Percentiles rank a stretch among this genome's conserved stretches.
Evolutionary conservation across 2,888 invertebrate genomes (phyloP).

Genomic region (Helleia helle): DNA sequence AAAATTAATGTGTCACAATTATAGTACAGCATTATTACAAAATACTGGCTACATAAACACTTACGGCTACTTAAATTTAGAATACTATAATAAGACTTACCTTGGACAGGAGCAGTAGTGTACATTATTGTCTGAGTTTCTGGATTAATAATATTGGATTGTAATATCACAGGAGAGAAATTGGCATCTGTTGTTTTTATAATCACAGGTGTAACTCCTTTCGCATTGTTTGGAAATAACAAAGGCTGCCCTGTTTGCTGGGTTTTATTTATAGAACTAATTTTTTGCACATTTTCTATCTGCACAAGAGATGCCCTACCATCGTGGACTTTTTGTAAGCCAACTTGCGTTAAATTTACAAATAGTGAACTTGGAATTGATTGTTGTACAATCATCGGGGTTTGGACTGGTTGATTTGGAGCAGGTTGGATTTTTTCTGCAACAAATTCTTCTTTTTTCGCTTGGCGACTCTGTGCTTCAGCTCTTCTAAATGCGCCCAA

Average conservation of each 20-base stretch:
- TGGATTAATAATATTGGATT: constrained; percentile 75
- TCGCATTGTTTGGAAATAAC: constrained; percentile 49
- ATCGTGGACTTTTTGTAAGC: constrained; percentile 46
- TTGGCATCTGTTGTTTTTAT: constrained; percentile 57
- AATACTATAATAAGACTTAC: no score
- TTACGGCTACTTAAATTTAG: no score
- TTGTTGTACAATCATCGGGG: constrained; percentile 59
- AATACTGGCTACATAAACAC: no score
- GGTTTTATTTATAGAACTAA: constrained; percentile 34
- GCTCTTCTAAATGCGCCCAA: constrained; percentile 42
- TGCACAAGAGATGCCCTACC: constrained; percentile 39
- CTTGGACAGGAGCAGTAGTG: constrained; percentile 58
- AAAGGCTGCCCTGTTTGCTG: constrained; percentile 41
- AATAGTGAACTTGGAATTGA: constrained; percentile 56
- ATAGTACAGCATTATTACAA: no score
- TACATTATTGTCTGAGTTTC: constrained; percentile 66
- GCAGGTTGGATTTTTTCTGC: constrained; percentile 48
- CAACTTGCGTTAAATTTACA: constrained; percentile 51
- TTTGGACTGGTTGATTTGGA: constrained; percentile 33
- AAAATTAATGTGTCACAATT: no score
- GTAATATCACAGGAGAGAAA: constrained; percentile 76
- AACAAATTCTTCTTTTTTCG: constrained; percentile 33
- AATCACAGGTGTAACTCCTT: constrained; percentile 52
- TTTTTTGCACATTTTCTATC: constrained; percentile 38
- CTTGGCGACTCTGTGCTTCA: constrained; percentile 42